These are phyloP conservation scores for Sapajus apella DNA, from an alignment of 2,113 vertebrate species.

Conservation along the genomic window DNA sequence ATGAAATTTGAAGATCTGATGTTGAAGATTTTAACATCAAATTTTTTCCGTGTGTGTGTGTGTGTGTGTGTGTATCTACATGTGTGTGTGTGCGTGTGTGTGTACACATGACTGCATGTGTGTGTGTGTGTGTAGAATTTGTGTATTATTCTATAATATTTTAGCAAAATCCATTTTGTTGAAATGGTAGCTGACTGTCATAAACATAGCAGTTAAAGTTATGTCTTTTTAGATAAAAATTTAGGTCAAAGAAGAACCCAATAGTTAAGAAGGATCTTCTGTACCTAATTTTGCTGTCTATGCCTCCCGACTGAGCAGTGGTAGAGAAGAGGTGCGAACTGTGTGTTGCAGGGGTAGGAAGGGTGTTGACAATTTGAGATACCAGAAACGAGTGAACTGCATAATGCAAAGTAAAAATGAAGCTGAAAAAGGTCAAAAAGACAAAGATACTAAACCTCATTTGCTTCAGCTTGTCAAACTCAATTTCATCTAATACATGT, in stretches of 20 bases:
- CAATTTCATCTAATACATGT: constrained; percentile 32
- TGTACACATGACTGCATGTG: too few relatives aligned
- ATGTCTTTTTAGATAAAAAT: not conserved
- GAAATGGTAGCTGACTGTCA: not conserved
- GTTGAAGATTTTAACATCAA: not conserved
- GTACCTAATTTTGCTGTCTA: not conserved
- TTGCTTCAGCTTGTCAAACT: constrained; percentile 62
- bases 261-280: not conserved
- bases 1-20: not conserved
- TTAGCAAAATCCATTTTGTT: not conserved
- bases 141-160: not conserved
- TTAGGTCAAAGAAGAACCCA: not conserved
- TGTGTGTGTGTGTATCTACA: not conserved
- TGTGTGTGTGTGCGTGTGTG: not conserved
- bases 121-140: not conserved
- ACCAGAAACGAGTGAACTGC: not conserved
- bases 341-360: not conserved
- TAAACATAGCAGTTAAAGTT: not conserved
- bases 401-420: constrained; percentile 48
- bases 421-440: constrained; percentile 44
- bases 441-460: constrained; percentile 12
- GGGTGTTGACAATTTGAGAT: not conserved
- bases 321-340: not conserved
- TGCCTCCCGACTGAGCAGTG: not conserved
- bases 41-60: not conserved